phyloP scores from a whole-genome alignment of 37 sponge, comb jelly and placozoan genomes.

The Crambe crambe region DNA sequence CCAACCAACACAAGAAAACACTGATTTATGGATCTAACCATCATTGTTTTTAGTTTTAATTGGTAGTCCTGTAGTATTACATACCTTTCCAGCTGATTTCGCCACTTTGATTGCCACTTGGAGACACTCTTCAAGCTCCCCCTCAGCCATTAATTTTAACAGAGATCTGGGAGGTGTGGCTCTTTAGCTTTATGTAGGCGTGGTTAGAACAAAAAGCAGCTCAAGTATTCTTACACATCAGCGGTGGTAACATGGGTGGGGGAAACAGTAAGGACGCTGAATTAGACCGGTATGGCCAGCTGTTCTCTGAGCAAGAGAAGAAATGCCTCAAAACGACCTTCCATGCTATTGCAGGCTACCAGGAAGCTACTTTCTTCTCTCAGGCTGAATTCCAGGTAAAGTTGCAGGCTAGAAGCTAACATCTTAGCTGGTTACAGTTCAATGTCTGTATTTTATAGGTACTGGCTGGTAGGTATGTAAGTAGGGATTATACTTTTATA shows the following conservation, averaged over 20 bases:
- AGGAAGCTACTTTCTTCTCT: constrained; percentile 21
- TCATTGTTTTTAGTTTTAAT: too few relatives aligned
- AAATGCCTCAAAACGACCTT: constrained; percentile 16
- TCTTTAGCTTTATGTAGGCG: not conserved
- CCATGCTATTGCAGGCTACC: constrained; percentile 19
- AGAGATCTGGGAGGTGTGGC: not conserved
- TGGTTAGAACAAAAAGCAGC: not conserved
- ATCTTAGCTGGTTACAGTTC: not conserved
- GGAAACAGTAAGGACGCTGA: constrained; percentile 26
- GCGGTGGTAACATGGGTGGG: constrained; percentile 65
- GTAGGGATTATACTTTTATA: too few relatives aligned
- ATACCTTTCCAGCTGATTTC: constrained; percentile 74
- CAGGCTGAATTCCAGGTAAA: constrained; percentile 33
- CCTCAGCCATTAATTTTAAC: not conserved
- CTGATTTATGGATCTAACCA: too few relatives aligned
- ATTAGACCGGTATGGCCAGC: constrained; percentile 36
- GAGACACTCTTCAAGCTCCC: constrained; percentile 50
- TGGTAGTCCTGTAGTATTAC: too few relatives aligned
- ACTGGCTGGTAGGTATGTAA: not conserved
- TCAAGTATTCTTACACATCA: not conserved
- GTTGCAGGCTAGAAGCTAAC: too few relatives aligned
- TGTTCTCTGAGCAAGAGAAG: constrained; percentile 44
- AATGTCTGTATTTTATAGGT: not conserved
- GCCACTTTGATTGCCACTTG: constrained; percentile 71
- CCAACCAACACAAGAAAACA: too few relatives aligned